These are phyloP conservation scores for Pantherophis alleghaniensis DNA, from an alignment of 2,797 vertebrate species.

Conservation along the genomic window DNA sequence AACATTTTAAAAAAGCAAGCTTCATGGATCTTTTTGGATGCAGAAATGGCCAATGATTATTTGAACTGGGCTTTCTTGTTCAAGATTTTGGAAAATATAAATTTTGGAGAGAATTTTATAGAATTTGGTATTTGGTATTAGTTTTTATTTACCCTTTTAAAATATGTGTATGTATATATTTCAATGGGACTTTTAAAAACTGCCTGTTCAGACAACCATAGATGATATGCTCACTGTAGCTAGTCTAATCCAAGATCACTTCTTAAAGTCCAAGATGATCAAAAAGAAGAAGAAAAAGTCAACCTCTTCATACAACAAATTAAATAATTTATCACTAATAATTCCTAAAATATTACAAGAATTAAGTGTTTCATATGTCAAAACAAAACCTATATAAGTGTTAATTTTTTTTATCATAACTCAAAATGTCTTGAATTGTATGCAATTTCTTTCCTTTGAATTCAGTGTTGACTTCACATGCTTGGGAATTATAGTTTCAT, in stretches of 20 bases:
- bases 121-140: background rate
- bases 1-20: background rate
- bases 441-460: background rate
- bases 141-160: background rate
- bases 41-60: background rate
- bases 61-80: background rate
- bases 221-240: background rate
- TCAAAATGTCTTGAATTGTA: background rate
- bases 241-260: no score
- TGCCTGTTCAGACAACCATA: background rate
- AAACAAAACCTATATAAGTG: background rate
- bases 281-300: background rate
- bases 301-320: background rate
- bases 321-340: background rate
- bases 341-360: slow-evolving; percentile 8
- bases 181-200: background rate
- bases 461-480: background rate
- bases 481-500: slow-evolving; percentile 12
- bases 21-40: background rate
- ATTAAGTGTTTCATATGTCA: background rate
- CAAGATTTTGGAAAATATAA: background rate
- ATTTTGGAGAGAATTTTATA: background rate
- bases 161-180: background rate
- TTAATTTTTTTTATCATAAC: background rate
- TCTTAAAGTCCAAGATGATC: background rate